phyloP scores from a whole-genome alignment of 2,113 vertebrate genomes.

The Chlorodrepanis virens region DNA sequence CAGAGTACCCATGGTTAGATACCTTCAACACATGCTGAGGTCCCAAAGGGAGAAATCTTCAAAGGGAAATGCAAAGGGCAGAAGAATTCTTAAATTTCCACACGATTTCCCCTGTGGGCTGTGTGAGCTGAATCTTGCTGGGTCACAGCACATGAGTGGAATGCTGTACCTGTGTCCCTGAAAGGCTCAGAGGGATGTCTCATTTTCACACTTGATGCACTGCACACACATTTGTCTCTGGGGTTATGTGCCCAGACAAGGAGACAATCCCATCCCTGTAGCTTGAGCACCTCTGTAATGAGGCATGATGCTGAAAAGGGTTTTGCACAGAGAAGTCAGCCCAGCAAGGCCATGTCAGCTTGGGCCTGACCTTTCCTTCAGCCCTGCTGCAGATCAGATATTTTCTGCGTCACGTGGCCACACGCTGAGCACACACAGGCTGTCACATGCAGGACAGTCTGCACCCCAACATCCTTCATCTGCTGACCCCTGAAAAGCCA shows the following conservation, averaged over 20 bases:
- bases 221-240: not conserved
- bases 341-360: not conserved
- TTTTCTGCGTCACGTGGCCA: not conserved
- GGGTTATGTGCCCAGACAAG: not conserved
- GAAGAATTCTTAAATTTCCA: not conserved
- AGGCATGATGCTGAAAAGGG: not conserved
- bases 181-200: not conserved
- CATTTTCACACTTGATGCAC: not conserved
- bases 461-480: not conserved
- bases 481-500: not conserved
- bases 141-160: not conserved
- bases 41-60: not conserved
- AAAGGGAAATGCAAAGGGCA: not conserved
- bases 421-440: not conserved
- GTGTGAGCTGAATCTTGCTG: not conserved
- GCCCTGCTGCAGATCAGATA: rapidly evolving
- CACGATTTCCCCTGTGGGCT: not conserved
- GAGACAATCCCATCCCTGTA: not conserved
- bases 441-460: not conserved
- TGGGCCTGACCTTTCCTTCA: not conserved
- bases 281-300: not conserved
- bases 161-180: not conserved
- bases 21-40: not conserved
- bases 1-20: not conserved
- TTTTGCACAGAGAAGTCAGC: not conserved